Percentiles rank a stretch among this genome's conserved stretches.
phyloP scores from a whole-genome alignment of 1,140 invertebrate genomes.

The Venturia canescens region DNA sequence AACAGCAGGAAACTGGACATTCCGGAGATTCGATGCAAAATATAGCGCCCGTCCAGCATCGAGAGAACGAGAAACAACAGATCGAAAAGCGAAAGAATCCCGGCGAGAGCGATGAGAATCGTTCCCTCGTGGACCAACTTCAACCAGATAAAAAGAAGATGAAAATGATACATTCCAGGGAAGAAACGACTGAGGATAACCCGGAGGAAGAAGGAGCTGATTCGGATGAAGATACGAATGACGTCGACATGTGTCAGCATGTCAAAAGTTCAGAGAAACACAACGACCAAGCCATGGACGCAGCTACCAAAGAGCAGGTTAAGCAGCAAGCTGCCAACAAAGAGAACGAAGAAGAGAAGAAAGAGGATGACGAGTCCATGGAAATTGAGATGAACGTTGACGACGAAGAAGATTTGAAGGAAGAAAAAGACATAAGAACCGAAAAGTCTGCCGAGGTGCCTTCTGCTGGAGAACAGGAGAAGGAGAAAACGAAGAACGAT shows the following conservation, averaged over 20 bases:
- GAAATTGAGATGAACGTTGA: conserved; percentile 78
- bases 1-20: conserved; percentile 75
- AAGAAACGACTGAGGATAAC: conserved; percentile 75
- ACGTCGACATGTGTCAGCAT: conserved; percentile 89
- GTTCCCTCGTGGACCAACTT: conserved; percentile 73
- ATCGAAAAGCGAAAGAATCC: conserved; percentile 74
- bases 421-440: conserved; percentile 56
- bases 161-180: conserved; percentile 75
- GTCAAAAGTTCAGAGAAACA: conserved; percentile 87
- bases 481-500: conserved; percentile 46
- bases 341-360: conserved; percentile 78
- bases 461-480: conserved; percentile 71
- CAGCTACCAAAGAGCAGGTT: conserved; percentile 90
- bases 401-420: conserved; percentile 65
- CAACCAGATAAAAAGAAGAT: conserved; percentile 76
- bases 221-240: conserved; percentile 72
- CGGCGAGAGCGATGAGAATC: conserved; percentile 74
- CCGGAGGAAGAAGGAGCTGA: conserved; percentile 75
- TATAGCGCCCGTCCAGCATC: conserved; percentile 59
- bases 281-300: conserved; percentile 81
- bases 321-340: conserved; percentile 83
- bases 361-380: conserved; percentile 77
- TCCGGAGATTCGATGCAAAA: conserved; percentile 68
- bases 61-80: conserved; percentile 61
- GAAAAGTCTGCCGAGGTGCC: conserved; percentile 74